Evolutionary conservation across 1,140 invertebrate species (phyloP).

Genomic region (Pantala flavescens): DNA sequence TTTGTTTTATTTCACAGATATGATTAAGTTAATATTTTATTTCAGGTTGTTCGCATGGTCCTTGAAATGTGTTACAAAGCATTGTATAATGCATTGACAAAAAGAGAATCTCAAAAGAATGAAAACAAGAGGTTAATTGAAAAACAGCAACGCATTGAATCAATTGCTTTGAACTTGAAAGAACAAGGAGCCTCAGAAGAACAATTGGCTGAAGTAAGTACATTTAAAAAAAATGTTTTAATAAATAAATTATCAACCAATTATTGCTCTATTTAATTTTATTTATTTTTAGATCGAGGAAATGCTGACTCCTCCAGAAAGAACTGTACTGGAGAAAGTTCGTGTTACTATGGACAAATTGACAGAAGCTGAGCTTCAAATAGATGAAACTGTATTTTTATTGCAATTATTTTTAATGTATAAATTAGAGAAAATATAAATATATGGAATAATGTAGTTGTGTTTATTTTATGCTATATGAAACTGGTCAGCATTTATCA

Average conservation of each 20-base stretch:
- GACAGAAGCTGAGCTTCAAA: conserved; percentile 50
- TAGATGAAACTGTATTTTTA: conserved; percentile 64
- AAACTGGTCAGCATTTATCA: too few species aligned
- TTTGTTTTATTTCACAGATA: neutral
- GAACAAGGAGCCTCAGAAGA: conserved; percentile 59
- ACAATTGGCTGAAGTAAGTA: conserved; percentile 62
- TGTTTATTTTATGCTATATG: too few species aligned
- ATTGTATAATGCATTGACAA: conserved; percentile 55
- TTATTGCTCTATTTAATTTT: neutral
- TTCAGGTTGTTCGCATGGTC: conserved; percentile 58
- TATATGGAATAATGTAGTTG: too few species aligned
- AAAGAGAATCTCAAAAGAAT: conserved; percentile 47
- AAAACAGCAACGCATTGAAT: conserved; percentile 72
- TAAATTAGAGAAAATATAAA: neutral
- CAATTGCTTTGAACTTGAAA: conserved; percentile 61
- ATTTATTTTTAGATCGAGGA: conserved; percentile 50
- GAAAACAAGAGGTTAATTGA: conserved; percentile 61
- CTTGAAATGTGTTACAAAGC: conserved; percentile 66
- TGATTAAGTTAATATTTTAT: conserved; percentile 26
- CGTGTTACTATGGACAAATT: conserved; percentile 54
- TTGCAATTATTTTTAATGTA: conserved; percentile 46
- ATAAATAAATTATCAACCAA: neutral
- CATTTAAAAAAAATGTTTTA: conserved; percentile 17
- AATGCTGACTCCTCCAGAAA: conserved; percentile 67
- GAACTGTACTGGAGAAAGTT: conserved; percentile 52